These are phyloP conservation scores for Slavum lentiscoides DNA, from an alignment of 2,888 invertebrate genomes.

Conservation along the genomic window DNA sequence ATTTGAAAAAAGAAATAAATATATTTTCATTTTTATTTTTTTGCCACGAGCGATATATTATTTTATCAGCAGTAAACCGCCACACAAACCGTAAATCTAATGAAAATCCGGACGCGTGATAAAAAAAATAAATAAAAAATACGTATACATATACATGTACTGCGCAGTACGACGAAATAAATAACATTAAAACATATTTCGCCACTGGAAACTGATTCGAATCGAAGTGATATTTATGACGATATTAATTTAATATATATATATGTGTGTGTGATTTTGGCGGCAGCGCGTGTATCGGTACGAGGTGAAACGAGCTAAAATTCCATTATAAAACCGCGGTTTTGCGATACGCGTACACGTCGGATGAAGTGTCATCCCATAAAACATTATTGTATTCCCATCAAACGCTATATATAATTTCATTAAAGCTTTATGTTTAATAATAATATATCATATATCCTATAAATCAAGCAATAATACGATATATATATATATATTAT, in stretches of 20 bases:
- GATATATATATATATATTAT: no score
- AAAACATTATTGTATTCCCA: no score
- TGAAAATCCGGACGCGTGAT: constrained; percentile 17
- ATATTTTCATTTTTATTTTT: no score
- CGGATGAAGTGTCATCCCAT: no score
- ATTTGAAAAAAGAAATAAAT: no score
- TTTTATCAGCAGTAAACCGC: not conserved
- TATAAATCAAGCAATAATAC: no score
- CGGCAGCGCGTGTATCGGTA: not conserved
- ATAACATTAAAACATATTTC: constrained; percentile 28
- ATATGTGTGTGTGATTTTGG: not conserved
- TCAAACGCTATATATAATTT: no score
- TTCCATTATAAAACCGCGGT: not conserved
- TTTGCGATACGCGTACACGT: no score
- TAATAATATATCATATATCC: no score
- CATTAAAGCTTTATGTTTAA: no score
- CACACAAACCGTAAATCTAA: constrained; percentile 36
- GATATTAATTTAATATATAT: constrained; percentile 21
- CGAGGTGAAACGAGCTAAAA: not conserved
- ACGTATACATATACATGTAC: not conserved
- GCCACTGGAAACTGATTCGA: not conserved
- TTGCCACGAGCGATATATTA: not conserved
- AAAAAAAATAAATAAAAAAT: constrained; percentile 20
- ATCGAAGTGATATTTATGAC: constrained; percentile 36
- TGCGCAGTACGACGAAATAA: not conserved